These are phyloP conservation scores for Cherax destructor DNA, from an alignment of 1,140 invertebrate genomes.

Conservation along the genomic window DNA sequence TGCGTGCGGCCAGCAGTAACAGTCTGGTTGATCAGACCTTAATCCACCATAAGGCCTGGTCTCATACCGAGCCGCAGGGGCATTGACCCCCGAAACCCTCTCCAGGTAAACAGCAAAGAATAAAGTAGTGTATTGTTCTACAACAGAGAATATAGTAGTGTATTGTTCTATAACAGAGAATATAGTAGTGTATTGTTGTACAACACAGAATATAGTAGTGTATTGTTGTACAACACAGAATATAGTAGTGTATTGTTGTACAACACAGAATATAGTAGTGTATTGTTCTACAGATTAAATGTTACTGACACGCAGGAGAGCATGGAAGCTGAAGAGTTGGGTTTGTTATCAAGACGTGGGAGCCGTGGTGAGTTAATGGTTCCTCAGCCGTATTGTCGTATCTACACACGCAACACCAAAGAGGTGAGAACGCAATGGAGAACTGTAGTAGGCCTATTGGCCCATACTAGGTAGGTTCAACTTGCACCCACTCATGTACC, in stretches of 20 bases:
- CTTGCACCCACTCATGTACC: too few species aligned
- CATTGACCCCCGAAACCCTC: too few species aligned
- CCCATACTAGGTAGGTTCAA: too few species aligned
- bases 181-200: neutral
- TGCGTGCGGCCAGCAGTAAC: too few species aligned
- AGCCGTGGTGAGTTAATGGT: constrained; percentile 48
- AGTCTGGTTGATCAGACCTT: too few species aligned
- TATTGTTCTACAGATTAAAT: neutral
- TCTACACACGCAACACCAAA: constrained; percentile 55
- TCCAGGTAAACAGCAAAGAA: too few species aligned
- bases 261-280: neutral
- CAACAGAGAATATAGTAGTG: neutral
- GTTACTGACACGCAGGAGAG: neutral
- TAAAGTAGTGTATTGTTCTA: neutral
- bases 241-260: neutral
- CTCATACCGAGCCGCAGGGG: too few species aligned
- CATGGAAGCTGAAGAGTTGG: neutral
- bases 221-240: neutral
- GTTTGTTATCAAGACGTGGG: constrained; percentile 13
- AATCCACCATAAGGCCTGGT: too few species aligned
- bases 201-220: neutral
- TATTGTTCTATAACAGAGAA: neutral
- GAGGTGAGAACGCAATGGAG: constrained; percentile 10
- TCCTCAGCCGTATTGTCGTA: constrained; percentile 55
- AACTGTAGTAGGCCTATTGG: too few species aligned